Percentiles rank a stretch among this genome's conserved stretches.
Conservation (phyloP, 2,888 invertebrate species). For the Muscina levida region DNA sequence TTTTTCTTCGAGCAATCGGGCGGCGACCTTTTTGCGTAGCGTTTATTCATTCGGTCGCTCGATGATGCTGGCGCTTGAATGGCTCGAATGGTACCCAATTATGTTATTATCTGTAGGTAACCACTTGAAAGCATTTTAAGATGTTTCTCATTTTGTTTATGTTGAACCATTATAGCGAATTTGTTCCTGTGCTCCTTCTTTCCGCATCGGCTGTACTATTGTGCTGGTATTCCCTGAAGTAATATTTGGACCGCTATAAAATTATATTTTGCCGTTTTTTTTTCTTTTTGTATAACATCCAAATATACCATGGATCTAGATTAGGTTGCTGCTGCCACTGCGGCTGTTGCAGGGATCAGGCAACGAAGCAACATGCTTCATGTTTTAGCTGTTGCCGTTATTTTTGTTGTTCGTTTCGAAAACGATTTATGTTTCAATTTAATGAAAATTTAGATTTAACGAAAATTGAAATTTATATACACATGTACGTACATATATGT, state of each 20-base stretch:
- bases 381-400: constrained; percentile 9
- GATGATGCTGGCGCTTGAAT: constrained; percentile 27
- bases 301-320: constrained; percentile 37
- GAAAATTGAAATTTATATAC: constrained; percentile 56
- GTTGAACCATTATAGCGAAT: background rate
- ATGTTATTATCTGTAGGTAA: constrained; percentile 50
- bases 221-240: constrained; percentile 44
- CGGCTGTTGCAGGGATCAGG: background rate
- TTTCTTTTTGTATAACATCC: background rate
- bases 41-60: background rate
- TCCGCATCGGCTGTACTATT: background rate
- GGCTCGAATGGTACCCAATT: constrained; percentile 55
- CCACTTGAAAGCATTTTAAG: constrained; percentile 54
- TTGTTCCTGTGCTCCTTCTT: background rate
- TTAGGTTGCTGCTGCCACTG: constrained; percentile 9
- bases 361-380: constrained; percentile 36
- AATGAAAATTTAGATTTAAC: constrained; percentile 56
- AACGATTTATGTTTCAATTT: constrained; percentile 60
- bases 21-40: constrained; percentile 2
- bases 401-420: constrained; percentile 26
- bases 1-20: background rate
- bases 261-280: constrained; percentile 45
- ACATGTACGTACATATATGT: no score
- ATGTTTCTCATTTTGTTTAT: constrained; percentile 23
- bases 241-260: constrained; percentile 54